phyloP scores from a whole-genome alignment of 2,888 invertebrate genomes.

The Ochropacha duplaris region DNA sequence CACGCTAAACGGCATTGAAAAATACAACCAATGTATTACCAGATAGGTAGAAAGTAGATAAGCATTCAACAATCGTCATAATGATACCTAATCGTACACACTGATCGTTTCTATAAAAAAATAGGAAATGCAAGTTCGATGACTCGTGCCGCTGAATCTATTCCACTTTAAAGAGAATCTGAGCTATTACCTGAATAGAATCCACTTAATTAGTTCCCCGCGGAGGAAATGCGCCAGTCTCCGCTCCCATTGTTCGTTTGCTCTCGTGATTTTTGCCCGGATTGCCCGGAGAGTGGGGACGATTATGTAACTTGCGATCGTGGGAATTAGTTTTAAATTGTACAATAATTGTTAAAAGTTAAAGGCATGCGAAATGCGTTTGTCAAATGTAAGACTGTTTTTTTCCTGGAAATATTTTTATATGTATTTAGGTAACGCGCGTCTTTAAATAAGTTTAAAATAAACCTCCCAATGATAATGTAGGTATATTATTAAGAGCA shows the following conservation, averaged over 20 bases:
- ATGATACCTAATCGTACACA: too few relatives aligned
- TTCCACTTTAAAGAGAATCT: slow-evolving; percentile 19
- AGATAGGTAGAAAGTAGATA: too few relatives aligned
- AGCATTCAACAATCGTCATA: not conserved
- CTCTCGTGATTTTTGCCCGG: slow-evolving; percentile 46
- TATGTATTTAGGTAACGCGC: too few relatives aligned
- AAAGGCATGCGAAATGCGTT: not conserved
- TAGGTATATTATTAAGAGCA: too few relatives aligned
- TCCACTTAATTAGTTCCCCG: slow-evolving; percentile 60
- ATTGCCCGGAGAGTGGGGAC: slow-evolving; percentile 19
- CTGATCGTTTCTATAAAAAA: not conserved
- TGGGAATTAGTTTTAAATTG: slow-evolving; percentile 12
- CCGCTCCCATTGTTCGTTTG: slow-evolving; percentile 53
- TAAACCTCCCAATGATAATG: too few relatives aligned
- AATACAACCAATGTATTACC: too few relatives aligned
- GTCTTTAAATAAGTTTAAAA: too few relatives aligned
- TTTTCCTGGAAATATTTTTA: too few relatives aligned
- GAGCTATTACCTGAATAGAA: slow-evolving; percentile 50
- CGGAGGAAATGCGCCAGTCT: slow-evolving; percentile 48
- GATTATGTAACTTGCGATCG: not conserved
- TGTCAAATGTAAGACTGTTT: too few relatives aligned
- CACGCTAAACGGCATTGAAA: too few relatives aligned
- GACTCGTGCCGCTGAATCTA: slow-evolving; percentile 1
- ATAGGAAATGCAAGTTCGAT: not conserved
- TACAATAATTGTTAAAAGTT: not conserved